Percentiles rank a stretch among this genome's conserved stretches.
These are phyloP conservation scores for Bombus turneri DNA, from an alignment of 1,140 invertebrate genomes.

Conservation along the genomic window DNA sequence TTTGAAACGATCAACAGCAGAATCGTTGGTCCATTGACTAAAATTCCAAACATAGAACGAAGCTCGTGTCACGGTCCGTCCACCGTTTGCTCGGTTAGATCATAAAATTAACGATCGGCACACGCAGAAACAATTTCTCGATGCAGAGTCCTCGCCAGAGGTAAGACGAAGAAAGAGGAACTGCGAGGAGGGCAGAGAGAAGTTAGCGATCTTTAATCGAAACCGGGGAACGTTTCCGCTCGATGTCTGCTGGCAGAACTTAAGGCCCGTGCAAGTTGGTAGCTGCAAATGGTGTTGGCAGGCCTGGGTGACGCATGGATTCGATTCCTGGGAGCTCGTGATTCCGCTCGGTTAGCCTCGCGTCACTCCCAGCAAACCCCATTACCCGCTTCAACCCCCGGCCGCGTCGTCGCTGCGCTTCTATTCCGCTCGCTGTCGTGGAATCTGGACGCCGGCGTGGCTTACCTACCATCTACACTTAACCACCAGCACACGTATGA, in stretches of 20 bases:
- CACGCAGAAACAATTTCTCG: not conserved
- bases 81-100: not conserved
- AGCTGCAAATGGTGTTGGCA: slow-evolving; percentile 82
- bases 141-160: no score
- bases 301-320: slow-evolving; percentile 82
- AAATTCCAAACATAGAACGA: slow-evolving; percentile 7
- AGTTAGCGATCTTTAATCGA: slow-evolving; percentile 47
- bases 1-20: slow-evolving; percentile 25
- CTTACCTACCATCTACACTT: slow-evolving; percentile 33
- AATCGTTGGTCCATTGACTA: not conserved
- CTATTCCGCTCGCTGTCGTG: slow-evolving; percentile 64
- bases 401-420: slow-evolving; percentile 36
- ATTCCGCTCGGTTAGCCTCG: slow-evolving; percentile 82
- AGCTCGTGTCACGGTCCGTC: not conserved
- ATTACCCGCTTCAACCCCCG: slow-evolving; percentile 73
- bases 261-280: slow-evolving; percentile 70
- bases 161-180: not conserved
- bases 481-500: not conserved
- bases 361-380: slow-evolving; percentile 82
- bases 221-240: slow-evolving; percentile 39
- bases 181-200: not conserved
- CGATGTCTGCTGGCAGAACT: slow-evolving; percentile 55
- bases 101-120: not conserved
- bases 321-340: slow-evolving; percentile 83
- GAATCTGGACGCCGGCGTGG: slow-evolving; percentile 72